Conservation (phyloP, 2,888 invertebrate genomes). For the Tetragnatha montana region DNA sequence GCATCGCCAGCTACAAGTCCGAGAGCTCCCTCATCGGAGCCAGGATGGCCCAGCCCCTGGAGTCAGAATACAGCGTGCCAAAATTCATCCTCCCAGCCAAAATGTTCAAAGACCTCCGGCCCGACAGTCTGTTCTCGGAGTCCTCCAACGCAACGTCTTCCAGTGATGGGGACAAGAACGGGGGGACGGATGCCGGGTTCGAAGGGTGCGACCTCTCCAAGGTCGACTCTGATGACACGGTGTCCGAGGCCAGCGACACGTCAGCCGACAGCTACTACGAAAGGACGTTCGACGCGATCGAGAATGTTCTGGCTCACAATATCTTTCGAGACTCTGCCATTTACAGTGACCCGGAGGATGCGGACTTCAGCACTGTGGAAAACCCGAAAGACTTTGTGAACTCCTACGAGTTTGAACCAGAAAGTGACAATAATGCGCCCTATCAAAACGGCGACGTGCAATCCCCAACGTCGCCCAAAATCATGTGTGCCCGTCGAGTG, state of each 20-base stretch:
- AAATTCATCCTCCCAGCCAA: conserved; percentile 80
- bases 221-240: conserved; percentile 66
- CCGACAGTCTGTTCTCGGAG: conserved; percentile 79
- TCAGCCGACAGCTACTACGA: conserved; percentile 86
- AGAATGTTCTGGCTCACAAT: conserved; percentile 83
- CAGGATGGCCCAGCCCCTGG: conserved; percentile 82
- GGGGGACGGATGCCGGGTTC: conserved; percentile 56
- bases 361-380: conserved; percentile 64
- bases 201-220: conserved; percentile 35
- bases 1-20: conserved; percentile 67
- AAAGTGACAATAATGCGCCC: not conserved
- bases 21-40: conserved; percentile 88
- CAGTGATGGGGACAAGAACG: conserved; percentile 78
- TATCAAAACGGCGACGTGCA: conserved; percentile 33
- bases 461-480: conserved; percentile 56
- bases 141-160: conserved; percentile 76
- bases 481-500: conserved; percentile 64
- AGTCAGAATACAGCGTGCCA: conserved; percentile 89
- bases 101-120: conserved; percentile 73
- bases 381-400: conserved; percentile 18
- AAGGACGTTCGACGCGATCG: conserved; percentile 85
- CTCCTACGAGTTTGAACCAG: not conserved
- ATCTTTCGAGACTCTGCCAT: conserved; percentile 88
- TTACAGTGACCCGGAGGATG: conserved; percentile 85
- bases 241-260: conserved; percentile 76